These are phyloP conservation scores for Microcebus lehilahytsara DNA, from an alignment of 2,113 vertebrate genomes.

Conservation along the genomic window DNA sequence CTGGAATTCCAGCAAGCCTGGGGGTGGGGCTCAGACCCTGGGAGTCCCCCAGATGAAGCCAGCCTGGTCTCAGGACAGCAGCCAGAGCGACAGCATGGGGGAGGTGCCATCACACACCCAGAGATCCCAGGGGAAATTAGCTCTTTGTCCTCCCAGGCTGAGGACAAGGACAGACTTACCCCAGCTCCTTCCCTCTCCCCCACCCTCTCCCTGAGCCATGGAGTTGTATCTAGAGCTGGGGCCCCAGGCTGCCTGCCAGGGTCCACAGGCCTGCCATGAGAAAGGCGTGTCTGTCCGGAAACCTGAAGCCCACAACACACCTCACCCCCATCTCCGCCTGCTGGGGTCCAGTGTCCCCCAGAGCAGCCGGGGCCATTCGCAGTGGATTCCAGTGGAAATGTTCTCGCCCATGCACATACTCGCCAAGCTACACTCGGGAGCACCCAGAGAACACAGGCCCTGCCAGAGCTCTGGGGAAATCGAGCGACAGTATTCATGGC, in stretches of 20 bases:
- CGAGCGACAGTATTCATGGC: not conserved
- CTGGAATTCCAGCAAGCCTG: not conserved
- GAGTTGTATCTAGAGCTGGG: not conserved
- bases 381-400: not conserved
- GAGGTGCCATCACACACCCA: not conserved
- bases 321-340: not conserved
- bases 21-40: not conserved
- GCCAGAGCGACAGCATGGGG: not conserved
- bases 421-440: not conserved
- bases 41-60: not conserved
- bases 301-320: not conserved
- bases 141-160: not conserved
- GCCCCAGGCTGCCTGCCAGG: not conserved
- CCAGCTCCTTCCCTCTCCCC: too few relatives aligned
- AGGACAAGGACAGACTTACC: not conserved
- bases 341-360: not conserved
- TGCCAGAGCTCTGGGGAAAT: not conserved
- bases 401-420: not conserved
- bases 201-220: not conserved
- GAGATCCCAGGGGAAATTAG: not conserved
- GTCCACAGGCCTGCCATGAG: not conserved
- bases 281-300: not conserved
- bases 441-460: not conserved
- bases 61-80: not conserved
- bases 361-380: not conserved